Evolutionary conservation across 2,113 vertebrate genomes (phyloP), one percentile per base, ranked within the genome.

Genomic region (Microtus oregoni): DNA sequence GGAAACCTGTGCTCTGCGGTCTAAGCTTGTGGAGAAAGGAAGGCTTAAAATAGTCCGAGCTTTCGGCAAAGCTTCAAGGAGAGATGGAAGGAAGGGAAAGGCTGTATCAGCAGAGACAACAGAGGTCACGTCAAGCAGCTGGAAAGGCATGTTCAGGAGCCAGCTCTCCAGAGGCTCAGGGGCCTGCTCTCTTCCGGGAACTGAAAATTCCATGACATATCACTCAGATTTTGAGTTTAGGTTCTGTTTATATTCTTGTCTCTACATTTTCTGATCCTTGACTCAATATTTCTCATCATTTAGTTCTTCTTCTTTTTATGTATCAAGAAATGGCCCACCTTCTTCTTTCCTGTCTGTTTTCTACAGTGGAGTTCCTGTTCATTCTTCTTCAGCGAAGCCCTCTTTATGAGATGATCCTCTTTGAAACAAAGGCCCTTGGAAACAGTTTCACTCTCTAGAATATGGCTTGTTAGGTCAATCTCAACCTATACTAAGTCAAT

Each of bases 241-340:
- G 19, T 17, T 30, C 77, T 90, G 22, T 47, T 67, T 85, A 41
- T 76, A 78, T n/a, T 30, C 47, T 20, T 87, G 77, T 65, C 41
- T 70, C 92, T 86, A 55, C 7, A 44, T 77, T 91, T 92, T 89
- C 63, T 91, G 55, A 63, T 52, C 79, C 24, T 83, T 24, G 32
- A 75, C 28, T 58, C 61, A 61, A n/a, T 86, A 87, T 65, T 95
- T 94, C 79, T 90, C 86, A 90, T 47, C 86, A 82, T 12, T n/a
- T 9, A 58, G n/a, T 10, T 79, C 3, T 3, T 55, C 77, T 88
- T 70, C 12, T 52, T 83, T 86, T 55, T 63, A 17, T 52, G n/a
- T 35, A 92, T 77, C 61, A 93, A 93, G 75, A 90, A 75, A 81
- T 61, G 38, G 61, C 41, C 50, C 85, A 61, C 44, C 61, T 65